Evolutionary conservation across 1,140 invertebrate species (phyloP), one percentile per base, ranked within the genome.

Genomic region (Elymnias hypermnestra): DNA sequence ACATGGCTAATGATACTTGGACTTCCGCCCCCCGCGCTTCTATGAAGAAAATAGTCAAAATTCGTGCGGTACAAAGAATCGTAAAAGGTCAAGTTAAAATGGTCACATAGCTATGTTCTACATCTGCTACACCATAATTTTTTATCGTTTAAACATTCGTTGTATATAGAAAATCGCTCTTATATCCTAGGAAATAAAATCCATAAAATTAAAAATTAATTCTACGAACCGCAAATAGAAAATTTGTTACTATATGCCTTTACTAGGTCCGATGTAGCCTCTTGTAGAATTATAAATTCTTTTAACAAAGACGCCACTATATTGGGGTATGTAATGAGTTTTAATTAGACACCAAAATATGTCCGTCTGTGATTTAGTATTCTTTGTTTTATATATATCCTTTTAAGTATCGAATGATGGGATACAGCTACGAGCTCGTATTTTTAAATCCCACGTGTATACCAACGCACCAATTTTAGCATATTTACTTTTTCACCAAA

Each of bases 71-170:
- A 77, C 73, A 77, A 77, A 77, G 73, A 64, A 47, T 40, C 42
- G 50, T 48, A 43, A 46, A 36, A 44, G 71, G 13, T 57, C 71
- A 57, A 26, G 12, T 14, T 58, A 57, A 37, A 57, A 29, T 68
- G 64, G 73, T 54, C 50, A 42, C 43, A 36, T 37, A 44, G 48
- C 51, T 35, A 47, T 60, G 67, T 55, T 63, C 69, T 64, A 77
- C 73, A 77, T 77, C 71, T 77, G 68, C 62, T 67, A 36, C 54
- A 53, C 48, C 53, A 64, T 63, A 60, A 55, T 57, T 51, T 57
- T 68, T 62, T 68, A 57, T 63, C 40, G 29, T 26, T 28, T 28
- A 48, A 51, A 53, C 23, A 35, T 40, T 53, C 29, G 36, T 7
- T 18, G 40, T 9, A 42, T 29, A 17, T n/a, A 25, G 26, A 53